phyloP scores from a whole-genome alignment of 2,113 vertebrate species.

The Ramphastos sulfuratus region DNA sequence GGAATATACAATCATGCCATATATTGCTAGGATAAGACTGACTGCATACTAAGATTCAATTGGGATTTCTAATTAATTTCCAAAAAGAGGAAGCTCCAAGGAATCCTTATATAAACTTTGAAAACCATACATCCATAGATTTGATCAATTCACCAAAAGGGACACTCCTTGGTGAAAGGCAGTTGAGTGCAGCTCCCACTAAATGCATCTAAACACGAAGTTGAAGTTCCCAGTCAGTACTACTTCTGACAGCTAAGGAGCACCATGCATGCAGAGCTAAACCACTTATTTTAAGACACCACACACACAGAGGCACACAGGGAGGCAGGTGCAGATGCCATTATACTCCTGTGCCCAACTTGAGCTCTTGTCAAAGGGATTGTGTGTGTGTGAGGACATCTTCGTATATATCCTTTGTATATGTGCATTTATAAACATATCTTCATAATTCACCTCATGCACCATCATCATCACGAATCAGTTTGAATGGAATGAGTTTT shows the following conservation, averaged over 20 bases:
- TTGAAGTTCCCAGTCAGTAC: not conserved
- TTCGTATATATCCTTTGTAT: not conserved
- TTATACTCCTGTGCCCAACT: not conserved
- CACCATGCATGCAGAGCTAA: not conserved
- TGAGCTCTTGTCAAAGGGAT: accelerated
- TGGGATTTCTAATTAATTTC: not conserved
- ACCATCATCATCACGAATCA: not conserved
- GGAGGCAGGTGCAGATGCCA: not conserved
- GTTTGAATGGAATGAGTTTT: not conserved
- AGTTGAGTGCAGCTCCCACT: not conserved
- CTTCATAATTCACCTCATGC: not conserved
- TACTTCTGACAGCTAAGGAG: not conserved
- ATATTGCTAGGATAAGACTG: not conserved
- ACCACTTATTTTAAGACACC: not conserved
- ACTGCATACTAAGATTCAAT: not conserved
- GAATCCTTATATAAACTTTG: not conserved
- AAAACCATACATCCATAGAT: not conserved
- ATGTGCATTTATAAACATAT: not conserved
- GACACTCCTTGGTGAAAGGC: not conserved
- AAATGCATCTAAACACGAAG: not conserved
- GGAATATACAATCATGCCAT: not conserved
- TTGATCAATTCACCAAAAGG: not conserved
- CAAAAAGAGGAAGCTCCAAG: not conserved
- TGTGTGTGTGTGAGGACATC: not conserved
- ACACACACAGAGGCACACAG: accelerated